Evolutionary conservation across 1,140 invertebrate species (phyloP).

Genomic region (Lucilia sericata): DNA sequence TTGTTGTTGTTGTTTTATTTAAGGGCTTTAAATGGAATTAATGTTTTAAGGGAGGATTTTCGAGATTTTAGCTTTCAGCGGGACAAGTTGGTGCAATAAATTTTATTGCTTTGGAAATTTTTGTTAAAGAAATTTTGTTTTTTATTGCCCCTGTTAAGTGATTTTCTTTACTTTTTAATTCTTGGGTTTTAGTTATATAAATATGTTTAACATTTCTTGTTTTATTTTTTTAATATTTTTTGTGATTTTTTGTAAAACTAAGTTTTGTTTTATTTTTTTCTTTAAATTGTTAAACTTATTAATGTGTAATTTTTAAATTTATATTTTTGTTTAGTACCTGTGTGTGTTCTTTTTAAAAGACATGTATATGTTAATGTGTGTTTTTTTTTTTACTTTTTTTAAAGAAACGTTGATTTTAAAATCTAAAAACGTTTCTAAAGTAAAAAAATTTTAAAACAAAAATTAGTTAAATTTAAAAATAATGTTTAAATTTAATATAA

Average conservation of each 20-base stretch:
- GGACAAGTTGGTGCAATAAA: no score
- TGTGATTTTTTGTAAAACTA: slow-evolving; percentile 15
- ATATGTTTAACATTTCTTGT: slow-evolving; percentile 19
- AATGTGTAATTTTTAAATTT: not conserved
- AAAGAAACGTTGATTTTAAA: slow-evolving; percentile 26
- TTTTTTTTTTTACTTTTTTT: not conserved
- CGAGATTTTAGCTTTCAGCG: not conserved
- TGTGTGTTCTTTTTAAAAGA: slow-evolving; percentile 49
- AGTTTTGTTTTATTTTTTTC: slow-evolving; percentile 31
- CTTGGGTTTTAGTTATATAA: slow-evolving; percentile 23
- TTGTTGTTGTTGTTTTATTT: not conserved
- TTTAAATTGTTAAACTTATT: not conserved
- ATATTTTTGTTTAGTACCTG: slow-evolving; percentile 37
- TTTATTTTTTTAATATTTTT: not conserved
- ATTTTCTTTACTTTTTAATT: not conserved
- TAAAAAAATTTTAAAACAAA: no score
- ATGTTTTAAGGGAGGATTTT: not conserved
- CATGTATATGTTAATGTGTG: slow-evolving; percentile 50
- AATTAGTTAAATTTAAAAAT: not conserved
- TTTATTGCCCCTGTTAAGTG: no score
- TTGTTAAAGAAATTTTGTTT: not conserved
- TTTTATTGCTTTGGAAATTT: no score
- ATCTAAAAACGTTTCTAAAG: slow-evolving; percentile 12
- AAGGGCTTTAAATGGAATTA: not conserved
- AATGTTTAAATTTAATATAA: not conserved